Evolutionary conservation across 92 coral and sea anemone species (phyloP), one percentile per base, ranked within the genome.

Genomic region (Meandrina meandrites): DNA sequence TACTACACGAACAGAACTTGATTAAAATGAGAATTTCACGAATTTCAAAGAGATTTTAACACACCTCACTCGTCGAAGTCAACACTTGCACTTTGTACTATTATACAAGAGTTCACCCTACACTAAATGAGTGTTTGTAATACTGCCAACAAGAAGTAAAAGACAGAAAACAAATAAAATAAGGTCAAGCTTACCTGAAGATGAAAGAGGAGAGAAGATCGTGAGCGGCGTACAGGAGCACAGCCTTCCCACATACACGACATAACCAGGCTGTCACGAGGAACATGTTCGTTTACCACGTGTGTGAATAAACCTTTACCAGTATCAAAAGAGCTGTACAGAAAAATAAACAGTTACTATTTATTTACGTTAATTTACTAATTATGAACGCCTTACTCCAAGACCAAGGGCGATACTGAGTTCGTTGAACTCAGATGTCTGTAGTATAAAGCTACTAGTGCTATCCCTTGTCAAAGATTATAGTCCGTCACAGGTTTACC

Each of bases 231-330:
- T 60, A 95, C 99, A 40, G 95, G 91, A 13, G 95, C 85, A 57
- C 99, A 97, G 48, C 96, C 98, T 81, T 97, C 98, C 99, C 99
- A 97, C 96, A 93, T 91, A 79, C 99, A 97, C 1, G 97, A 88
- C 95, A 96, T 93, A 45, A 92, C 89, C 80, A 97, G 88, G 34
- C 91, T 91, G 76, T 97, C 96, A 60, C 92, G 90, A 27, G 99
- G 96, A 10, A 96, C 98, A 40, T 97, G 99, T 22, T 87, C 90
- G 72, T 88, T 92, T 24, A 97, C 95, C 86, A 96, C 98, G 84
- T 97, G 99, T 13, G 90, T 87, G 72, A 95, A 92, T 88, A 97
- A 69, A 82, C 90, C 91, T 73, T 95, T 97, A 80, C 97, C 91
- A 58, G 88, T 84, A 53, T 90, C 96, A 77, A 94, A 96, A 48